Evolutionary conservation across 2,797 vertebrate species (phyloP).

Genomic region (Paedocypris micromegethes): DNA sequence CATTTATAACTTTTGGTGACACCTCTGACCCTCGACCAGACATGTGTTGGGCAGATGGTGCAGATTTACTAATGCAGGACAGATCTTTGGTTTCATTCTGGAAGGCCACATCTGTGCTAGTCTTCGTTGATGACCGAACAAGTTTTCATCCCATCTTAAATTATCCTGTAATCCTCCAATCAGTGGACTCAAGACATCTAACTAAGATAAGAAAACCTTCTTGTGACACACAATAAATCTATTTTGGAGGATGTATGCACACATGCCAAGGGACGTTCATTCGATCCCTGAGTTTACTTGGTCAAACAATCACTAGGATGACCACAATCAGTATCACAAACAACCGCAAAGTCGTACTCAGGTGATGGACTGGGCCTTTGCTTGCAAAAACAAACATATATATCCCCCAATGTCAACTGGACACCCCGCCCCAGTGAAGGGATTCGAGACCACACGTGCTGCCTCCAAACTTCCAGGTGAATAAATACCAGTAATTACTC

Average conservation of each 20-base stretch:
- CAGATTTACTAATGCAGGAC: slow-evolving; percentile 5
- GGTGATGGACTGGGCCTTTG: slow-evolving; percentile 33
- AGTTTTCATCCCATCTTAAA: slow-evolving; percentile 18
- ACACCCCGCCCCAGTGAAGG: slow-evolving; percentile 46
- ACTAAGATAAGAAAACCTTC: neutral
- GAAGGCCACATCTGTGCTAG: slow-evolving; percentile 24
- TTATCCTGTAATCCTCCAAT: slow-evolving; percentile 23
- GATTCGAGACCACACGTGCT: slow-evolving; percentile 45
- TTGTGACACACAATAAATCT: neutral
- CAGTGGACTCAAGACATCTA: slow-evolving; percentile 4
- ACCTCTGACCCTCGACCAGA: slow-evolving; percentile 3
- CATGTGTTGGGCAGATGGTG: slow-evolving; percentile 14
- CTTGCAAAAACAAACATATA: slow-evolving; percentile 57
- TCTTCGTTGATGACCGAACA: slow-evolving; percentile 12
- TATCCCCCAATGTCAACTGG: slow-evolving; percentile 53
- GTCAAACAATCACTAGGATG: slow-evolving; percentile 30
- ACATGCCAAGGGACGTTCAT: slow-evolving; percentile 42
- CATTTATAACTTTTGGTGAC: neutral
- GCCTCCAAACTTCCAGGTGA: slow-evolving; percentile 60
- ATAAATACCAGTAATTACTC: slow-evolving; percentile 65
- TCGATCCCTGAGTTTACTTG: slow-evolving; percentile 26
- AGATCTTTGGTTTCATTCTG: slow-evolving; percentile 4
- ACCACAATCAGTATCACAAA: slow-evolving; percentile 38
- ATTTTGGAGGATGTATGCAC: slow-evolving; percentile 25
- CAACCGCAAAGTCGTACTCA: slow-evolving; percentile 20